Percentiles rank a stretch among this genome's conserved stretches.
These are phyloP conservation scores for Lamprologus lemairii DNA, from an alignment of 2,113 vertebrate species.

Conservation along the genomic window DNA sequence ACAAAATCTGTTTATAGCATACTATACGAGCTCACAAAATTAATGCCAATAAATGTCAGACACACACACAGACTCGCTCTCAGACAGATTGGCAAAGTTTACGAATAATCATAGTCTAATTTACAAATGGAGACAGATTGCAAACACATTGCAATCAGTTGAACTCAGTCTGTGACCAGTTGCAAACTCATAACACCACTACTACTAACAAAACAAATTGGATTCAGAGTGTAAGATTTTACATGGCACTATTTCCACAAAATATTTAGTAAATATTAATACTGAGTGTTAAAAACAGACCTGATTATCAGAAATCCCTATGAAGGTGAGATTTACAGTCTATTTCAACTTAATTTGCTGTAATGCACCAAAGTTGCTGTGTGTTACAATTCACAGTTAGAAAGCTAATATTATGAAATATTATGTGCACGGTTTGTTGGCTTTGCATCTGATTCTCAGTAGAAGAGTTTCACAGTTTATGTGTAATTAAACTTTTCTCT, in stretches of 20 bases:
- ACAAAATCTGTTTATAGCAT: background rate
- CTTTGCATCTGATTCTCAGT: background rate
- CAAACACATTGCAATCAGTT: background rate
- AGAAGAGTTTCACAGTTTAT: background rate
- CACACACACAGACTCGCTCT: background rate
- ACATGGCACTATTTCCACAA: background rate
- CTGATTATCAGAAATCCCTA: background rate
- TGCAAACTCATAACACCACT: background rate
- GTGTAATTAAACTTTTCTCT: background rate
- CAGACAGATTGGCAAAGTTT: background rate
- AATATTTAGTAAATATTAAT: background rate
- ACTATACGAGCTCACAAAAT: background rate
- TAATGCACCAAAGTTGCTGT: background rate
- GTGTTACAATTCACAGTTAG: background rate
- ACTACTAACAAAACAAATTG: background rate
- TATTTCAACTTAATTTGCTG: background rate
- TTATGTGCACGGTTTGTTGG: background rate
- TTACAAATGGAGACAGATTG: background rate
- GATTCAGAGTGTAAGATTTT: background rate
- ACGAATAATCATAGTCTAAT: background rate
- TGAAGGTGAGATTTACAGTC: background rate
- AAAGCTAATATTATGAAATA: background rate
- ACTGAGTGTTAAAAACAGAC: background rate
- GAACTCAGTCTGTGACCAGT: background rate
- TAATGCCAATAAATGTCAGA: background rate